Percentiles rank a stretch among this genome's conserved stretches.
Conservation (phyloP, 1,140 invertebrate species). For the Drosophila micromelanica region DNA sequence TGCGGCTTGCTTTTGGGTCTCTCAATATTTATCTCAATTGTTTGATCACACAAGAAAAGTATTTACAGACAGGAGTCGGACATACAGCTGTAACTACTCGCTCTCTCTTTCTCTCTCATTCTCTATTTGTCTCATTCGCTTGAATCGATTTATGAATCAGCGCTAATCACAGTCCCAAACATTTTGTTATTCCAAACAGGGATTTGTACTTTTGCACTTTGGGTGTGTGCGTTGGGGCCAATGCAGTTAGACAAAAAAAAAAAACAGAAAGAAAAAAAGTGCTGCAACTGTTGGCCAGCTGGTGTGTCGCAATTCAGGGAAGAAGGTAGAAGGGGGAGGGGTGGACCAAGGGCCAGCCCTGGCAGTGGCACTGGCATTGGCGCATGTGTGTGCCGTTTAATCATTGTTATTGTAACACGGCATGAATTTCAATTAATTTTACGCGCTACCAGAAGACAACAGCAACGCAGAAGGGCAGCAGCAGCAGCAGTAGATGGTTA, state of each 20-base stretch:
- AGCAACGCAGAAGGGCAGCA: constrained; percentile 15
- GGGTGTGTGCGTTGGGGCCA: constrained; percentile 43
- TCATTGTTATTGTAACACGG: constrained; percentile 82
- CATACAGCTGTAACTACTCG: constrained; percentile 6
- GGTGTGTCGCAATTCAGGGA: background rate
- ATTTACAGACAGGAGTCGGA: background rate
- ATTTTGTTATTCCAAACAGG: constrained; percentile 78
- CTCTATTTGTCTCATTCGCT: background rate
- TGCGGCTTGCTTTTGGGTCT: constrained; percentile 29
- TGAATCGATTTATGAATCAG: constrained; percentile 69
- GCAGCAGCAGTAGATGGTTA: background rate
- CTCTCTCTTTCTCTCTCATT: constrained; percentile 1
- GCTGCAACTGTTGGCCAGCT: constrained; percentile 36
- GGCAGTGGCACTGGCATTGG: constrained; percentile 15
- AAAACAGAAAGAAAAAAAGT: background rate
- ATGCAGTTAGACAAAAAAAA: constrained; percentile 47
- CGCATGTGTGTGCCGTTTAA: constrained; percentile 72
- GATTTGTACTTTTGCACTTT: constrained; percentile 84
- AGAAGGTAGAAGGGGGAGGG: no score
- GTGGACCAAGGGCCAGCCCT: constrained; percentile 52
- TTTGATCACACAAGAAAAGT: constrained; percentile 53
- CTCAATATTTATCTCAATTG: constrained; percentile 73
- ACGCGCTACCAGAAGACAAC: constrained; percentile 67
- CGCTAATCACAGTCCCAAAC: constrained; percentile 57
- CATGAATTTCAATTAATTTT: constrained; percentile 83